Evolutionary conservation across 2,113 vertebrate genomes (phyloP).

Genomic region (Podilymbus podiceps): DNA sequence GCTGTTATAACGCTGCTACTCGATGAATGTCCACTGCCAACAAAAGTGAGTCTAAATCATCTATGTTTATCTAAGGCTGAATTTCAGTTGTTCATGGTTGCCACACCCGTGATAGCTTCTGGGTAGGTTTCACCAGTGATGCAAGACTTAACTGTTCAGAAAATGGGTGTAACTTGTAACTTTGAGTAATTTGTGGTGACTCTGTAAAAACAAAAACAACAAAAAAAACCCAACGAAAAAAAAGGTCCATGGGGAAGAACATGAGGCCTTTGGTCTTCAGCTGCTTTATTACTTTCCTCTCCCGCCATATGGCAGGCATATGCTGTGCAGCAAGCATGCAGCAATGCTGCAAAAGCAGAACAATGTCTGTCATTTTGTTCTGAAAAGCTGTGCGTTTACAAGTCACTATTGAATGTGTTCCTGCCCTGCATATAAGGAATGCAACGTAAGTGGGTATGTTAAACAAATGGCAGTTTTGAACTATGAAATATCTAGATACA

Average conservation of each 20-base stretch:
- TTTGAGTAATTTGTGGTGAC: not conserved
- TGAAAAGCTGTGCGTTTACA: not conserved
- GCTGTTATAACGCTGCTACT: slow-evolving; percentile 97
- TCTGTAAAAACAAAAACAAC: too few relatives aligned
- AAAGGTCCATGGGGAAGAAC: not conserved
- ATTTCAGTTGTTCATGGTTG: not conserved
- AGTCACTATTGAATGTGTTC: not conserved
- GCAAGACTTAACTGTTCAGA: not conserved
- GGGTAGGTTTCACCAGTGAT: not conserved
- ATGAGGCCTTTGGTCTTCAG: not conserved
- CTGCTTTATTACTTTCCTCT: not conserved
- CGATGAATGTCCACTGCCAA: slow-evolving; percentile 96
- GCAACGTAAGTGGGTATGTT: not conserved
- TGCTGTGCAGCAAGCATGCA: not conserved
- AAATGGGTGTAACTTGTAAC: not conserved
- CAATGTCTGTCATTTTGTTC: not conserved
- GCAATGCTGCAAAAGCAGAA: not conserved
- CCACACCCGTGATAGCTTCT: not conserved
- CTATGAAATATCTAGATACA: not conserved
- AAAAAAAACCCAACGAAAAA: too few relatives aligned
- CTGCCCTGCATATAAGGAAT: not conserved
- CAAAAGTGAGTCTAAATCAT: slow-evolving; percentile 83
- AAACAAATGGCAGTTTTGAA: not conserved
- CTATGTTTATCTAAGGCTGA: not conserved
- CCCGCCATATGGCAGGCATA: accelerated